phyloP scores from a whole-genome alignment of 2,797 vertebrate genomes.

The Chrosomus eos region DNA sequence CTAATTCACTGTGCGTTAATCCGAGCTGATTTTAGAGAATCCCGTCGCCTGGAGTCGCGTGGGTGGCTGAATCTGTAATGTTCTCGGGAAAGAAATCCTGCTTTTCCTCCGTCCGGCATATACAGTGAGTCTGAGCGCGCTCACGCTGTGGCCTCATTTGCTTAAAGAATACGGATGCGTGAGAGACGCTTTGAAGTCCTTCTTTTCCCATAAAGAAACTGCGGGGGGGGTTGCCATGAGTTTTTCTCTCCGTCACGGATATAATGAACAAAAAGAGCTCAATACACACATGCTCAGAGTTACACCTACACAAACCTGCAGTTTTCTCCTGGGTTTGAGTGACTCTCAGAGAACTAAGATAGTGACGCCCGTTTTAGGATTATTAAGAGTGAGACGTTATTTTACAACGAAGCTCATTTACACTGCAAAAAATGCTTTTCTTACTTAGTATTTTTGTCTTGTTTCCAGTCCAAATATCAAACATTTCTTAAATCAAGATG shows the following conservation, averaged over 20 bases:
- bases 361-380: neutral
- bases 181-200: constrained; percentile 35
- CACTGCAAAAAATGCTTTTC: too few species aligned
- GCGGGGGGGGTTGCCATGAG: neutral
- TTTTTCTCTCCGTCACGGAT: neutral
- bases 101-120: constrained; percentile 30
- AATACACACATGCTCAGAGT: neutral
- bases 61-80: constrained; percentile 57
- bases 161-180: constrained; percentile 24
- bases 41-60: neutral
- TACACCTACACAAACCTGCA: neutral
- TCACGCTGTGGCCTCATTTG: constrained; percentile 28
- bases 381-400: neutral
- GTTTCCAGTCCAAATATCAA: too few species aligned
- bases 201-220: constrained; percentile 1
- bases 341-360: neutral
- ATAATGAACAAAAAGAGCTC: constrained; percentile 15
- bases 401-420: neutral
- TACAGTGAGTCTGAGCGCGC: constrained; percentile 1
- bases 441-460: too few species aligned
- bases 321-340: neutral
- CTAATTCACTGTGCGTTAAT: neutral
- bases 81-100: constrained; percentile 41
- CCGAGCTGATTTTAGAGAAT: too few species aligned
- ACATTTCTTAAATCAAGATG: too few species aligned